Evolutionary conservation across 2,113 vertebrate species (phyloP), one percentile per base, ranked within the genome.

Genomic region (Macroglossus sobrinus): DNA sequence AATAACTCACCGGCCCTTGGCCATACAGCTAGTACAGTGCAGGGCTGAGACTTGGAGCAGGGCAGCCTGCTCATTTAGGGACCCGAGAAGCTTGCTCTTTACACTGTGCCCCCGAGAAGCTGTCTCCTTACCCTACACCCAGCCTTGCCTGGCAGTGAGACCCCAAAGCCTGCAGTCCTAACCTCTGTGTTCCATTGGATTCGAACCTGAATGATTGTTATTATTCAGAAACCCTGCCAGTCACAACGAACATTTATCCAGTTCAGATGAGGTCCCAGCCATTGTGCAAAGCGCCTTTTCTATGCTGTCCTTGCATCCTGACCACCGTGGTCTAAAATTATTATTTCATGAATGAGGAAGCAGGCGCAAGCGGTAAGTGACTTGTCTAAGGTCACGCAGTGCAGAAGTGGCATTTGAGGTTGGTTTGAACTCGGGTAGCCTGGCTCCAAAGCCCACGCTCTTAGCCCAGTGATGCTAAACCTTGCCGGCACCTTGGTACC

Each of bases 1-100:
- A 15, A 9, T 8, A 19, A 71, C 47, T 38, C 26, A 3, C 55
- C 14, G n/a, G 28, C n/a, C 28, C 72, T 24, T 16, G 0, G 33
- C 13, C 14, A 43, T 7, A 40, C 0, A 2, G 35, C 30, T 53
- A 64, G 2, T 33, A 12, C n/a, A 3, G 2, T 15, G 4, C 33
- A 69, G 72, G 85, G 19, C 30, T 57, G 45, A 43, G 84, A 35
- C 59, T 22, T n/a, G 33, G 87, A 33, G 53, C 50, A 4, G 15
- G 76, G 40, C 21, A 33, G 26, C 43, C 38, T 64, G 33, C 2
- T 28, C 26, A 28, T 40, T 14, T 2, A 15, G 61, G 55, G 12
- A n/a, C 12, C n/a, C 6, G 3, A 43, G 43, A 43, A 43, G 43
- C 43, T 43, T 43, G 43, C 7, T 74, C 28, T 4, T 59, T 26